A percentile compares a stretch with the other conserved stretches of the same genome.
Conservation (phyloP, 2,888 invertebrate genomes). For the Gibbula magus region DNA sequence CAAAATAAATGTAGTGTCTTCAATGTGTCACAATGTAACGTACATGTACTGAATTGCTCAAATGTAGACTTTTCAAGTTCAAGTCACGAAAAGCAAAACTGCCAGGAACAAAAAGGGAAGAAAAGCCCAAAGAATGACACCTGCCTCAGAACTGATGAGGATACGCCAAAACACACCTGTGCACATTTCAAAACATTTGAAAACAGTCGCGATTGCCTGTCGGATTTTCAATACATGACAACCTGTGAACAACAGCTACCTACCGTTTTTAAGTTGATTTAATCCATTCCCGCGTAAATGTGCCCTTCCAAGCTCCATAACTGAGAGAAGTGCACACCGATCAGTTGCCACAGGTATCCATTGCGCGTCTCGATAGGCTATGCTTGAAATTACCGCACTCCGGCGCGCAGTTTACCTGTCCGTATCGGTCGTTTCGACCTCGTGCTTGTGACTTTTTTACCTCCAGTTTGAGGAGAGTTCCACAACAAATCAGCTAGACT, state of each 20-base stretch:
- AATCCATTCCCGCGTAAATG: background rate
- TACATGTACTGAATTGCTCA: too few species aligned
- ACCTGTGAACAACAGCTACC: background rate
- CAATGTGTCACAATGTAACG: too few species aligned
- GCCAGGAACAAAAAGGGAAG: too few species aligned
- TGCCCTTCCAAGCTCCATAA: background rate
- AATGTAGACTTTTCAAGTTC: too few species aligned
- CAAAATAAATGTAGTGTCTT: too few species aligned
- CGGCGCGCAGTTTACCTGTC: background rate
- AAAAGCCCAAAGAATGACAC: too few species aligned
- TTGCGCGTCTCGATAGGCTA: background rate
- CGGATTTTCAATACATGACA: too few species aligned
- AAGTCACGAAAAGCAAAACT: too few species aligned
- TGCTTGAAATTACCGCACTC: conserved; percentile 11
- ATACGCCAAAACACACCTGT: too few species aligned
- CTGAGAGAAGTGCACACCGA: background rate
- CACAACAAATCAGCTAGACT: background rate
- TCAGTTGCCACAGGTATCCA: background rate
- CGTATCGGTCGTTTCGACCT: background rate
- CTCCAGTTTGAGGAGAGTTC: background rate
- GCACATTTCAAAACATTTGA: too few species aligned
- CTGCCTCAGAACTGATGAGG: too few species aligned
- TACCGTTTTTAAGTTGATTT: background rate
- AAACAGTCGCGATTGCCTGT: too few species aligned
- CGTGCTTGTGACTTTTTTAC: background rate